These are phyloP conservation scores for Labia minor DNA, from an alignment of 2,888 invertebrate genomes.

Conservation along the genomic window DNA sequence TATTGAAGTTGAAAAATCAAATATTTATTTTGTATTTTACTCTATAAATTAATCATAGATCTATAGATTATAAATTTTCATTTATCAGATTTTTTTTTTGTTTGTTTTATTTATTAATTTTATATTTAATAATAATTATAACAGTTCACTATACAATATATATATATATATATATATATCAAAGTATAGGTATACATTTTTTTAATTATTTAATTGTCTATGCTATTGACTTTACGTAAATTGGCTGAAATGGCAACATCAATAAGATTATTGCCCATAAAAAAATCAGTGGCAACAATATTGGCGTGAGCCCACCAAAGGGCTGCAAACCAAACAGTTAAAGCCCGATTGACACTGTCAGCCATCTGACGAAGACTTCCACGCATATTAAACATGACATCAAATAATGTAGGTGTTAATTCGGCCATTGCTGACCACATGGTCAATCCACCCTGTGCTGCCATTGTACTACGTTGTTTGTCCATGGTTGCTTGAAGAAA, in stretches of 20 bases:
- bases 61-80: too few species aligned
- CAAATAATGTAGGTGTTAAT: constrained; percentile 39
- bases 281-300: constrained; percentile 42
- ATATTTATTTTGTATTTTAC: too few species aligned
- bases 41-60: too few species aligned
- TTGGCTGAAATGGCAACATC: constrained; percentile 40
- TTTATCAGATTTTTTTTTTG: too few species aligned
- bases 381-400: constrained; percentile 34
- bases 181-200: too few species aligned
- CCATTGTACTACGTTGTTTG: constrained; percentile 14
- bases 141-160: too few species aligned
- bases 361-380: constrained; percentile 39
- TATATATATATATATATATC: too few species aligned
- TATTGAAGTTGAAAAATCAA: too few species aligned
- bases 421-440: constrained; percentile 43
- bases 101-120: too few species aligned
- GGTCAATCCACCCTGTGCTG: constrained; percentile 9
- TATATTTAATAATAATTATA: too few species aligned
- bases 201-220: not conserved
- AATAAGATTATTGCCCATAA: constrained; percentile 41
- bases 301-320: constrained; percentile 38
- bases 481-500: constrained; percentile 23
- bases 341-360: constrained; percentile 37
- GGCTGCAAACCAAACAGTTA: constrained; percentile 37
- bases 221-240: constrained; percentile 21